phyloP scores from a whole-genome alignment of 2,888 invertebrate species.

The Watsonalla cultraria region DNA sequence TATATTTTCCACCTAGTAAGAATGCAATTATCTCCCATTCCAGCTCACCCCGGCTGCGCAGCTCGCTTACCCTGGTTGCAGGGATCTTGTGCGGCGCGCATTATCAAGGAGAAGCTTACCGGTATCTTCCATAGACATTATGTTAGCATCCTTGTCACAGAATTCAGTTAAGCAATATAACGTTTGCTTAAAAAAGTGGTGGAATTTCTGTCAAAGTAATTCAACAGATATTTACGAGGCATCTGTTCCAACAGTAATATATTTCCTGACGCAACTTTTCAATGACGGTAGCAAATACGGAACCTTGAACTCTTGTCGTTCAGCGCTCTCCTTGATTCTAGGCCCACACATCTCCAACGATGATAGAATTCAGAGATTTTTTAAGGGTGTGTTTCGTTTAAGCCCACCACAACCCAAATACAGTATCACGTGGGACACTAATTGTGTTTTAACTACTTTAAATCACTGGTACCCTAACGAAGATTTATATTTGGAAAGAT shows the following conservation, averaged over 20 bases:
- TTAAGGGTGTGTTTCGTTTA: slow-evolving; percentile 8
- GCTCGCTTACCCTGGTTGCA: slow-evolving; percentile 13
- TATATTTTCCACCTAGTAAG: neutral
- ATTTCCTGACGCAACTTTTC: slow-evolving; percentile 5
- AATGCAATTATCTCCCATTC: slow-evolving; percentile 6
- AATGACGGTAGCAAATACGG: slow-evolving; percentile 2
- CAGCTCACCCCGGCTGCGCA: slow-evolving; percentile 6
- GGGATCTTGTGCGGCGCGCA: slow-evolving; percentile 13
- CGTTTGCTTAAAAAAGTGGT: slow-evolving; percentile 7
- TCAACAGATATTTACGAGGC: slow-evolving; percentile 2
- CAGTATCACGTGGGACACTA: slow-evolving; percentile 6
- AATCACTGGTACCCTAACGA: neutral
- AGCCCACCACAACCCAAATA: slow-evolving; percentile 8
- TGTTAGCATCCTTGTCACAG: slow-evolving; percentile 10
- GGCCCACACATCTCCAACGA: slow-evolving; percentile 1
- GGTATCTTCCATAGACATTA: slow-evolving; percentile 6
- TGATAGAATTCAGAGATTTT: slow-evolving; percentile 7
- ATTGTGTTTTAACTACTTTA: slow-evolving; percentile 4
- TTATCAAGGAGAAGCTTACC: slow-evolving; percentile 5
- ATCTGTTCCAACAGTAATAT: slow-evolving; percentile 3
- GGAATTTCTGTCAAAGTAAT: slow-evolving; percentile 5
- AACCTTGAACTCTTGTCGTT: no score
- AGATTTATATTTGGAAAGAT: no score
- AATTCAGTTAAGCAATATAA: slow-evolving; percentile 13
- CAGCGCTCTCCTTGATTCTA: no score